phyloP scores from a whole-genome alignment of 2,797 vertebrate species.

The Hydrocynus forskahlii region DNA sequence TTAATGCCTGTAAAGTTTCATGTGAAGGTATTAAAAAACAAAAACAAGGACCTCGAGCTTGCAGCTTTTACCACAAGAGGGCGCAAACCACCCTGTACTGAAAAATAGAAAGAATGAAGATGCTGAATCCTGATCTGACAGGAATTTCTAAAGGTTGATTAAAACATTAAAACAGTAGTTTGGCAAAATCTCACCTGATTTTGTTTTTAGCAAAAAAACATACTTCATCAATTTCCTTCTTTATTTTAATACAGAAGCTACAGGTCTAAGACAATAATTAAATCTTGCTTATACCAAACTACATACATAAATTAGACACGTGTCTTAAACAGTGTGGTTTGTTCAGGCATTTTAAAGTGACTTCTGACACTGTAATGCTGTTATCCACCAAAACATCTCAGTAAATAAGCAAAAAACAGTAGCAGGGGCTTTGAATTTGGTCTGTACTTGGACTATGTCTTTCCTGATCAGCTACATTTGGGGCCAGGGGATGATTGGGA shows the following conservation, averaged over 20 bases:
- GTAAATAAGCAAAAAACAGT: too few species aligned
- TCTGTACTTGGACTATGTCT: too few species aligned
- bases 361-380: too few species aligned
- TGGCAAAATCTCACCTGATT: background rate
- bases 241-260: background rate
- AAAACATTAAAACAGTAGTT: background rate
- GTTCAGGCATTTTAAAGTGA: too few species aligned
- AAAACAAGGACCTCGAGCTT: background rate
- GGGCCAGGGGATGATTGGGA: too few species aligned
- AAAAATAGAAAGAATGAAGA: background rate
- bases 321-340: background rate
- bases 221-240: background rate
- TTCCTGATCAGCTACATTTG: too few species aligned
- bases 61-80: slow-evolving; percentile 32
- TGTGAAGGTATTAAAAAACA: background rate
- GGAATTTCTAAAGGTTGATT: background rate
- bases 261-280: too few species aligned
- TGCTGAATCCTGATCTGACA: background rate
- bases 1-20: background rate
- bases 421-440: too few species aligned
- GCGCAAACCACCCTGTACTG: background rate
- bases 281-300: too few species aligned
- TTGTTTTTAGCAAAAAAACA: too few species aligned
- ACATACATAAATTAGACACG: background rate
- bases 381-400: too few species aligned